Evolutionary conservation across 2,113 vertebrate genomes (phyloP).

Genomic region (Serinus canaria): DNA sequence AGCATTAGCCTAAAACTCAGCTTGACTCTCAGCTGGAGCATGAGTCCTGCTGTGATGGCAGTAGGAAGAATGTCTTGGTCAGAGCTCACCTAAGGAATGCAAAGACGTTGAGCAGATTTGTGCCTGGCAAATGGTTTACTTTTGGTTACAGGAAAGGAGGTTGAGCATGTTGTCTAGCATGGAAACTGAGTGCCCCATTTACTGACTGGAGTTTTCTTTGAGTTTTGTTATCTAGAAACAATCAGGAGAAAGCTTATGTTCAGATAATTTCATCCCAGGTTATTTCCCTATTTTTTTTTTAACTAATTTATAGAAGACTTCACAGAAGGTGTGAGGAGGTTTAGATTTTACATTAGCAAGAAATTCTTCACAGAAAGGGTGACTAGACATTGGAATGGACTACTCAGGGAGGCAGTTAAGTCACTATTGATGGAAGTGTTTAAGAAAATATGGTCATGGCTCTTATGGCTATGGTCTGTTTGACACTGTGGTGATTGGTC

Average conservation of each 20-base stretch:
- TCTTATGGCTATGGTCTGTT: too few relatives aligned
- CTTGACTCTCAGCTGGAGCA: background rate
- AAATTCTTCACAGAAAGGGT: background rate
- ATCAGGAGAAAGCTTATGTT: background rate
- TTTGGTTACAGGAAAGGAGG: background rate
- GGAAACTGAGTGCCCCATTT: rapidly evolving
- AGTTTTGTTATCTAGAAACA: background rate
- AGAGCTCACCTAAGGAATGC: background rate
- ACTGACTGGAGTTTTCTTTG: background rate
- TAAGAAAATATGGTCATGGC: background rate
- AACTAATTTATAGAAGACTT: background rate
- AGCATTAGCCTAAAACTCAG: background rate
- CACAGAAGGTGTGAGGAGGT: background rate
- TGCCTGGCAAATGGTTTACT: background rate
- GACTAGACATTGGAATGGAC: background rate
- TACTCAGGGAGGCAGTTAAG: background rate
- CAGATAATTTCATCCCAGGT: background rate
- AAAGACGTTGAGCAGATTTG: background rate
- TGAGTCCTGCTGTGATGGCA: background rate
- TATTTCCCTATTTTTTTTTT: rapidly evolving
- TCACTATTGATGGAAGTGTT: background rate
- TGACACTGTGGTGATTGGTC: background rate
- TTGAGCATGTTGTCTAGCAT: background rate
- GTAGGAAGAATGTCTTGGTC: background rate
- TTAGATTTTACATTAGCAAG: background rate